Conservation (phyloP, 1,140 invertebrate genomes). For the Paraescarpia echinospica region DNA sequence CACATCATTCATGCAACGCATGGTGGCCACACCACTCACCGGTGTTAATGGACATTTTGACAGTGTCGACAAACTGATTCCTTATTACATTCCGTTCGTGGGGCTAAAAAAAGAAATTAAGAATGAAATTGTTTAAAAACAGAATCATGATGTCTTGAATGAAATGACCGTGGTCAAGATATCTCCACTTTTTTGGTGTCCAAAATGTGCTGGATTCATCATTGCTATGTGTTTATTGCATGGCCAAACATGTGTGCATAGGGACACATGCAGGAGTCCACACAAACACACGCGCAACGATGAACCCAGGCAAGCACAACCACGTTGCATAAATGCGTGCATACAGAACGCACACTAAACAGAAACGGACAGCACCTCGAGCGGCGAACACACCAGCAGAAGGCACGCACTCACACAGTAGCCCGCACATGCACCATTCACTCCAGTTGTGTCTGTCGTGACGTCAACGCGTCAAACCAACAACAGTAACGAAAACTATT, state of each 20-base stretch:
- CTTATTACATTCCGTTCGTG: not conserved
- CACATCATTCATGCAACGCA: not conserved
- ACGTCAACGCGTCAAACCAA: not conserved
- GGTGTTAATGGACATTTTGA: not conserved
- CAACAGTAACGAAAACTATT: not conserved
- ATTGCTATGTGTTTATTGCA: not conserved
- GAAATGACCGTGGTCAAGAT: not conserved
- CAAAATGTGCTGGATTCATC: not conserved
- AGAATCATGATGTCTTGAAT: not conserved
- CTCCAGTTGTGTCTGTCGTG: not conserved
- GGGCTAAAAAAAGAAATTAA: not conserved
- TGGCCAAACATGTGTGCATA: not conserved
- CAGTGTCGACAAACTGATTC: not conserved
- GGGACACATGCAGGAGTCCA: no score
- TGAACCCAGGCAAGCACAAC: not conserved
- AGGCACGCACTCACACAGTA: not conserved
- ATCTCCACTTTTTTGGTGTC: not conserved
- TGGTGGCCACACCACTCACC: not conserved
- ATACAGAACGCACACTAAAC: not conserved
- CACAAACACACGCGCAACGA: not conserved
- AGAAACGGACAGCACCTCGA: not conserved
- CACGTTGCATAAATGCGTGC: not conserved
- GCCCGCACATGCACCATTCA: not conserved
- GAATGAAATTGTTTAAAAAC: not conserved
- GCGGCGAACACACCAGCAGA: not conserved